Percentiles rank a stretch among this genome's conserved stretches.
phyloP scores from a whole-genome alignment of 1,140 invertebrate species.

The Andrena cerasifolii region DNA sequence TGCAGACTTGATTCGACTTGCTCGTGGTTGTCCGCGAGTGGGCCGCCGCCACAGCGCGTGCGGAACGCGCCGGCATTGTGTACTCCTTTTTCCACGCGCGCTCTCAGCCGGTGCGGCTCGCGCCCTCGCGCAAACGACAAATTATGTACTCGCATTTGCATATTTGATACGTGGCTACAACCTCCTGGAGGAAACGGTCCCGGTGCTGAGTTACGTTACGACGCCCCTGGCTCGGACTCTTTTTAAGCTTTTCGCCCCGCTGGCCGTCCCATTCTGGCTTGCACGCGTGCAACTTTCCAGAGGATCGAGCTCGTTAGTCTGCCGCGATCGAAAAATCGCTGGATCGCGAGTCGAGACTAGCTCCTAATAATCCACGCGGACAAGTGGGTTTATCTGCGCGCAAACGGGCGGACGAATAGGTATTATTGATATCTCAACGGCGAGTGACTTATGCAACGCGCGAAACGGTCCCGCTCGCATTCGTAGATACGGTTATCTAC shows the following conservation, averaged over 20 bases:
- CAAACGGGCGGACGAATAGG: conserved; percentile 3
- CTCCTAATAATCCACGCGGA: conserved; percentile 10
- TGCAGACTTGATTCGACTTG: not conserved
- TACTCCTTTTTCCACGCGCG: conserved; percentile 56
- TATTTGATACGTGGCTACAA: conserved; percentile 73
- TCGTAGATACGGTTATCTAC: conserved; percentile 43
- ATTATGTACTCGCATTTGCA: conserved; percentile 73
- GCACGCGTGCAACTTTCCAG: not conserved
- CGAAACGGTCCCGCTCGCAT: conserved; percentile 25
- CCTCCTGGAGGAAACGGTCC: conserved; percentile 59
- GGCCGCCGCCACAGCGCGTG: conserved; percentile 24
- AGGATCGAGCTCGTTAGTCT: conserved; percentile 33
- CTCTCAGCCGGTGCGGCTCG: not conserved
- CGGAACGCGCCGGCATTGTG: conserved; percentile 53
- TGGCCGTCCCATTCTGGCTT: not conserved
- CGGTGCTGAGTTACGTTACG: conserved; percentile 66
- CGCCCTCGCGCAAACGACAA: conserved; percentile 64
- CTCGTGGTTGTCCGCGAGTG: conserved; percentile 14
- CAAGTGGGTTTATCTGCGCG: conserved; percentile 17
- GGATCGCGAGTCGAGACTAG: not conserved
- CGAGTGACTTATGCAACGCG: not conserved
- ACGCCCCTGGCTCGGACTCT: not conserved
- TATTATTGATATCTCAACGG: conserved; percentile 13
- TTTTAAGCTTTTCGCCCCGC: conserved; percentile 4
- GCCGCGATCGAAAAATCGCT: not conserved